Percentiles rank a stretch among this genome's conserved stretches.
Conservation (phyloP, 2,113 vertebrate genomes). For the Aplodontia rufa region DNA sequence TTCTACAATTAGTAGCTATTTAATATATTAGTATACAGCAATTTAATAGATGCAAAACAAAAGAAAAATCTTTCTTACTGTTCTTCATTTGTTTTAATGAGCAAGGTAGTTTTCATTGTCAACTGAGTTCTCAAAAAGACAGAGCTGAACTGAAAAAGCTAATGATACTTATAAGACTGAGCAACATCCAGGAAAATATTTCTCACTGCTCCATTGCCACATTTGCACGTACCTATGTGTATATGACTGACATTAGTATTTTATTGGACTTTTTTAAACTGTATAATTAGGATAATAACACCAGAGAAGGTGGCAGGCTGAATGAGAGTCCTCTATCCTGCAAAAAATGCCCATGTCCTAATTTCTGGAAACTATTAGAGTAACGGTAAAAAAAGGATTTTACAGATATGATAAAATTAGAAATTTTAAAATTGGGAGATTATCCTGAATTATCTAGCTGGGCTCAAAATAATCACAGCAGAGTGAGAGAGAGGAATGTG, state of each 20-base stretch:
- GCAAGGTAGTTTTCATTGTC: not conserved
- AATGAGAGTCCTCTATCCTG: not conserved
- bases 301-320: not conserved
- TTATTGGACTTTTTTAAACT: not conserved
- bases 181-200: not conserved
- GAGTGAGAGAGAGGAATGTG: not conserved
- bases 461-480: not conserved
- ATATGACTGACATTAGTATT: not conserved
- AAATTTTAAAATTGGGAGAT: not conserved
- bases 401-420: not conserved
- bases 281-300: not conserved
- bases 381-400: not conserved
- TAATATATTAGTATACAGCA: not conserved
- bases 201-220: not conserved
- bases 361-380: not conserved
- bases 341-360: not conserved
- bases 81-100: conserved; percentile 7
- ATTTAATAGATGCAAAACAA: not conserved
- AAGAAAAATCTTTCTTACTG: conserved; percentile 10
- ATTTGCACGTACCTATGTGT: not conserved
- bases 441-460: not conserved
- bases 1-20: conserved; percentile 3
- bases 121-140: not conserved
- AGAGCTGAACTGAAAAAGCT: not conserved
- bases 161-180: not conserved